These are phyloP conservation scores for Odobenus rosmarus DNA, from an alignment of 2,113 vertebrate species.

Conservation along the genomic window DNA sequence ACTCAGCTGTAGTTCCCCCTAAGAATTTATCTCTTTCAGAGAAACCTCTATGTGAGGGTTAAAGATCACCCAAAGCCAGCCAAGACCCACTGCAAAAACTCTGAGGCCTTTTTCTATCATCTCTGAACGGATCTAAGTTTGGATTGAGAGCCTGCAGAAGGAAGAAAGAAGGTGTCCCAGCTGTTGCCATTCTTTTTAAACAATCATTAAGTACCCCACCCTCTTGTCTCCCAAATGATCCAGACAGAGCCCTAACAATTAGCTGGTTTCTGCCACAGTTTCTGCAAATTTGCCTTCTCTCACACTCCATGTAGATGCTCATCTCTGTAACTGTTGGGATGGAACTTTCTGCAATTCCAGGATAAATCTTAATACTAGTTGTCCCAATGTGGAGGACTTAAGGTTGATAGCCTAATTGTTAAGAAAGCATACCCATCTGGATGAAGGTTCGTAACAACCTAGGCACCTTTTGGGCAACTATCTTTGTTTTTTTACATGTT, in stretches of 20 bases:
- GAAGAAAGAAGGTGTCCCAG: not conserved
- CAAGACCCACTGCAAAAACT: not conserved
- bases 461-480: not conserved
- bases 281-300: not conserved
- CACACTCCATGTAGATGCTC: not conserved
- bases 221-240: not conserved
- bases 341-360: not conserved
- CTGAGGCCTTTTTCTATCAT: not conserved
- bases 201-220: fast-evolving
- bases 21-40: not conserved
- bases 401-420: not conserved
- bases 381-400: not conserved
- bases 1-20: not conserved
- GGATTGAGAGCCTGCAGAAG: not conserved
- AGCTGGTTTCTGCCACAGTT: not conserved
- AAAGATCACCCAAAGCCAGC: not conserved
- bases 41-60: not conserved
- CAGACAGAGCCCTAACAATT: not conserved
- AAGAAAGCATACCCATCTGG: not conserved
- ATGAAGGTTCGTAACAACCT: not conserved
- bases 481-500: not conserved
- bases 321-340: not conserved
- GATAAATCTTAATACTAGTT: not conserved
- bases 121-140: not conserved
- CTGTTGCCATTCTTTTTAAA: not conserved